These are phyloP conservation scores for Pachyseris speciosa DNA, from an alignment of 64 coral and sea anemone species.

Conservation along the genomic window DNA sequence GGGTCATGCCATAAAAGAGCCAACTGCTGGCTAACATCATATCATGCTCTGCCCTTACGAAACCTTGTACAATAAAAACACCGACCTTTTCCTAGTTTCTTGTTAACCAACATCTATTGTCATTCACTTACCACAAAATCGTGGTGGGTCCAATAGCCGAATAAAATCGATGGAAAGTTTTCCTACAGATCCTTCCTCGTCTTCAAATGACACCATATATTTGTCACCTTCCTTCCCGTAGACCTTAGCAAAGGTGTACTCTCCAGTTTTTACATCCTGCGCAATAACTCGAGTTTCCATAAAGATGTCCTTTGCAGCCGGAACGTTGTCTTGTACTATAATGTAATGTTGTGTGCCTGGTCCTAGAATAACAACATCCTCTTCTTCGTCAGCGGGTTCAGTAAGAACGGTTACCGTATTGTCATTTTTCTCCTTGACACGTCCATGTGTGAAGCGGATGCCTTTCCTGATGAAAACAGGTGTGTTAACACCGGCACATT, in stretches of 20 bases:
- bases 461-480: slow-evolving; percentile 55
- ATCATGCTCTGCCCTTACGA: no score
- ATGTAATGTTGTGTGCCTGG: slow-evolving; percentile 61
- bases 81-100: no score
- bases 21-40: no score
- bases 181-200: background rate
- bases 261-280: background rate
- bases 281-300: slow-evolving; percentile 25
- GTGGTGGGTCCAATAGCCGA: slow-evolving; percentile 27
- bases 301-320: slow-evolving; percentile 14
- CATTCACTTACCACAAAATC: slow-evolving; percentile 40
- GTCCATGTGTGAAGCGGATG: slow-evolving; percentile 25
- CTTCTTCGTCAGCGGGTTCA: background rate
- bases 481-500: slow-evolving; percentile 45
- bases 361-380: slow-evolving; percentile 35
- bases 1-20: no score
- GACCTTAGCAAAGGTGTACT: slow-evolving; percentile 37
- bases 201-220: slow-evolving; percentile 35
- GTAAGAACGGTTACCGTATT: slow-evolving; percentile 34
- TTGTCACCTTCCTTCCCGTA: background rate
- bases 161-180: background rate
- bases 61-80: no score
- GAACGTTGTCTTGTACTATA: slow-evolving; percentile 55
- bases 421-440: slow-evolving; percentile 13
- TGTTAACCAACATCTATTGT: no score